Evolutionary conservation across 1,140 invertebrate genomes (phyloP), one percentile per base, ranked within the genome.

Genomic region (Asbolus verrucosus): DNA sequence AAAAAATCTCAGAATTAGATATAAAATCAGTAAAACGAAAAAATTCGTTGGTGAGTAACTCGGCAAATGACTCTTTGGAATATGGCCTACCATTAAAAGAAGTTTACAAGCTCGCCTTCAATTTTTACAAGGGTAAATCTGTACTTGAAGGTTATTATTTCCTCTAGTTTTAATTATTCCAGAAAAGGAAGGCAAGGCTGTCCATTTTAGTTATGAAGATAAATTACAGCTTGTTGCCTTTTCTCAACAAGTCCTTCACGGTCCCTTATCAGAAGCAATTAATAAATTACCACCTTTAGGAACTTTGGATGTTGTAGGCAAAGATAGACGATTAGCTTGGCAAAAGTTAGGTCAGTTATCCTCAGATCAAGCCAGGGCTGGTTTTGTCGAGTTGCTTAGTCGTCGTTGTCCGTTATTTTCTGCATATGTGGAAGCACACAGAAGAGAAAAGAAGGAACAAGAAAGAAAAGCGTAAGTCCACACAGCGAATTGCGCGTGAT

Each of bases 171-270:
- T 76, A 72, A 66, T 75, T 75, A 70, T 85, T 85, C n/a, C 82
- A 96, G 96, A 98, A 81, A 98, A 98, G 86, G 93, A 96, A 85
- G 96, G 96, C 6, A 98, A 96, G 83, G 95, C 96, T 54, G 86
- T 98, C 27, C 94, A 97, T 78, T 85, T 98, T 46, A 94, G 93
- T 27, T 99, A 98, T 82, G 91, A 96, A 81, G 95, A 98, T 79
- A 94, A 96, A 82, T 82, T 97, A 13, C 92, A 93, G 79, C 81
- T 98, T 67, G 91, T 98, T 6, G 96, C 96, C 1, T 93, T 94
- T 75, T 95, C 92, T 4, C 94, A 97, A 79, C 96, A 98, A 87
- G 92, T 93, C 3, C 87, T 86, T 5, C 90, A 96, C 84, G 97
- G 97, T 3, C 92, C 94, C 69, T 95, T 91, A 76, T 85, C 89